Conservation (phyloP, 1,140 invertebrate species). For the Trichonephila clavata region DNA sequence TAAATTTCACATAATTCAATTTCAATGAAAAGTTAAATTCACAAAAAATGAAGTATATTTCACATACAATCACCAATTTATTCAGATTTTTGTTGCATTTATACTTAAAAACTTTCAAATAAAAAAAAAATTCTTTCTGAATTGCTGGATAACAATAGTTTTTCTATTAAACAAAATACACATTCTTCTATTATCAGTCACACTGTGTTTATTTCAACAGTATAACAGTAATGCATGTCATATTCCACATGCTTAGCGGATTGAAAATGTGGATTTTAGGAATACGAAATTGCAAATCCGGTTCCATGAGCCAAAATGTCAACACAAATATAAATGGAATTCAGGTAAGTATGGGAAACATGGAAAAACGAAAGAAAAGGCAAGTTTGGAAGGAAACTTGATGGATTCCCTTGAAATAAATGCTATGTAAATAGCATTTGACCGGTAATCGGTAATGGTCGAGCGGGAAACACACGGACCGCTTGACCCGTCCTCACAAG, state of each 20-base stretch:
- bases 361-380: background rate
- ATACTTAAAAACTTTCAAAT: too few species aligned
- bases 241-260: background rate
- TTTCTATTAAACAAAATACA: too few species aligned
- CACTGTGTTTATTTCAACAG: too few species aligned
- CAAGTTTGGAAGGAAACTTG: conserved; percentile 25
- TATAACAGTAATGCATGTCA: background rate
- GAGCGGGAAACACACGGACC: conserved; percentile 28
- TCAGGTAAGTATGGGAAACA: background rate
- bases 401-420: conserved; percentile 45
- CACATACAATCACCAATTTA: too few species aligned
- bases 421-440: conserved; percentile 66
- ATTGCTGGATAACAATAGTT: too few species aligned
- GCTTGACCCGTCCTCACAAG: conserved; percentile 57
- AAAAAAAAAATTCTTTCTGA: too few species aligned
- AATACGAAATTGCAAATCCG: conserved; percentile 28
- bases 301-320: background rate
- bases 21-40: too few species aligned
- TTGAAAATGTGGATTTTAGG: conserved; percentile 5
- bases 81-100: too few species aligned
- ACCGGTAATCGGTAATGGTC: conserved; percentile 52
- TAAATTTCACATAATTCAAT: too few species aligned
- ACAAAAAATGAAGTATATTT: too few species aligned
- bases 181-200: too few species aligned
- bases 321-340: conserved; percentile 39